Evolutionary conservation across 2,797 vertebrate species (phyloP), one percentile per base, ranked within the genome.

Genomic region (Lindbergichthys nudifrons): DNA sequence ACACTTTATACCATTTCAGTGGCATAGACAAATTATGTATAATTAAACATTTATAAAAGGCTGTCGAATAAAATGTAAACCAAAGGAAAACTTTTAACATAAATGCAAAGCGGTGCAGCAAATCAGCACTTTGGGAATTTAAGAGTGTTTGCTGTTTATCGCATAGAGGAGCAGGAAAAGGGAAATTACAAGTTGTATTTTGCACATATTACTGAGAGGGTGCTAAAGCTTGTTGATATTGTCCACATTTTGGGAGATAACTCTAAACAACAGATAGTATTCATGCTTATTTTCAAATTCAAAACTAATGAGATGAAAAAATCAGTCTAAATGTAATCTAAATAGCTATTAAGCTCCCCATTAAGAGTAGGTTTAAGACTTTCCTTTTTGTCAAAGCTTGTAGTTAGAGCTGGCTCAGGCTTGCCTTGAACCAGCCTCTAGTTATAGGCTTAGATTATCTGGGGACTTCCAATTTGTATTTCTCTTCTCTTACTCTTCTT

Each of bases 21-120:
- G 74, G 61, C 56, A 56, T 0, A 65, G 52, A 73, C 58, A 79
- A 77, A 89, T 70, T 57, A 77, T 19, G 16, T 75, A 56, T 69
- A 80, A 80, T 67, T 73, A 48, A 42, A 65, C 7, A 32, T 57
- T 64, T 86, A 84, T 79, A 68, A 88, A 36, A 79, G 42, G 52
- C 71, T 69, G 60, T 54, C 73, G 41, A 72, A 65, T 43, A 61
- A 71, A 75, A 81, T 72, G 62, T 75, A 79, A 77, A 73, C 56
- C 67, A 52, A 73, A 77, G 56, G 59, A 75, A 77, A 86, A 77
- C 53, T 60, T 32, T 51, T 56, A 70, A 65, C 45, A 45, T 68
- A 70, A 85, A 81, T 42, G 23, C 30, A 53, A 74, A 26, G 14
- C 64, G n/a, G 50, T 23, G 73, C 50, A 73, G 43, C 65, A 76